phyloP scores from a whole-genome alignment of 2,888 invertebrate genomes.

The Linnaemya vulpina region DNA sequence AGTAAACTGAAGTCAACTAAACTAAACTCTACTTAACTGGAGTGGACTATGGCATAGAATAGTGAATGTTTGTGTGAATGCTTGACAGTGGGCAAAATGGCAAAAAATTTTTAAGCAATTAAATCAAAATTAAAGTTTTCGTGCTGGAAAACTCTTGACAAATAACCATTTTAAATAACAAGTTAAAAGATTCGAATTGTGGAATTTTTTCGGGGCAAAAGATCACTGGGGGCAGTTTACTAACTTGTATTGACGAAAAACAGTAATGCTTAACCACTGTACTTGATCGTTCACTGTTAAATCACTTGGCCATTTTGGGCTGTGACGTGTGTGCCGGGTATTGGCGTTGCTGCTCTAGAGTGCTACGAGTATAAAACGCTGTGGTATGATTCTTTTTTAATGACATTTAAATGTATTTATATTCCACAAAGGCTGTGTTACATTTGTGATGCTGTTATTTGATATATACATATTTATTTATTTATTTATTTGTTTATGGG shows the following conservation, averaged over 20 bases:
- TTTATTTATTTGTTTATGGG: constrained; percentile 2
- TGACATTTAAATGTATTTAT: constrained; percentile 73
- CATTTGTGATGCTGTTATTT: constrained; percentile 67
- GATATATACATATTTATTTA: background rate
- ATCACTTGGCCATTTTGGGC: constrained; percentile 73
- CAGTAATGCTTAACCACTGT: constrained; percentile 24
- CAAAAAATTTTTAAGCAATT: background rate
- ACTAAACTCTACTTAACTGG: constrained; percentile 60
- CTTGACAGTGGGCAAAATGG: constrained; percentile 20
- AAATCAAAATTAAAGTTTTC: background rate
- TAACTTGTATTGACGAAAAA: no score
- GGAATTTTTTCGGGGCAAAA: no score
- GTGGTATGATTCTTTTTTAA: constrained; percentile 61
- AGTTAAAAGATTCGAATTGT: no score
- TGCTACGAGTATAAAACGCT: constrained; percentile 25
- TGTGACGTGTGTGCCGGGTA: constrained; percentile 48
- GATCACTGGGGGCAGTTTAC: no score
- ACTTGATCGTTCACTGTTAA: constrained; percentile 19
- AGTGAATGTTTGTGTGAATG: constrained; percentile 19
- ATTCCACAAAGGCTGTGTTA: constrained; percentile 68
- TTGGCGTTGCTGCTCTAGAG: constrained; percentile 17
- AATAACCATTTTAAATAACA: no score
- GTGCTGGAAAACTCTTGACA: no score
- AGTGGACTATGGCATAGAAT: constrained; percentile 24
- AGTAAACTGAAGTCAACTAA: constrained; percentile 52